These are phyloP conservation scores for Conopomorpha cramerella DNA, from an alignment of 1,140 invertebrate species.

Conservation along the genomic window DNA sequence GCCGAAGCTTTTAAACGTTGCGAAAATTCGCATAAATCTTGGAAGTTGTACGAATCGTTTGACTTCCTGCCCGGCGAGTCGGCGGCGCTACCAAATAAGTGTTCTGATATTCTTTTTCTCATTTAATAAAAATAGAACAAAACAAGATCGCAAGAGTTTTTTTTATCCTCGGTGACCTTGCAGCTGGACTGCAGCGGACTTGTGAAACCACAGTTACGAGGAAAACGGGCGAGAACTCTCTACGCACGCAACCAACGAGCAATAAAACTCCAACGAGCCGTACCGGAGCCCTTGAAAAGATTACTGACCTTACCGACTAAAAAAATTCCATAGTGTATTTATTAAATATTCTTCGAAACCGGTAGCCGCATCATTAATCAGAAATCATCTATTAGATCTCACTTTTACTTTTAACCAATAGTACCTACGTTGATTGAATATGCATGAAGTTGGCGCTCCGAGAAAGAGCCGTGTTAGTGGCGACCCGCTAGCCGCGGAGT, in stretches of 20 bases:
- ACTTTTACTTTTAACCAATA: constrained; percentile 53
- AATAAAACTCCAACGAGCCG: no score
- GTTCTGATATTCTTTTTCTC: constrained; percentile 51
- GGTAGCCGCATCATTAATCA: constrained; percentile 19
- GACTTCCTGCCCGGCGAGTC: constrained; percentile 52
- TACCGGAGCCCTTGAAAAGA: no score
- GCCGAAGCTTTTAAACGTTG: no score
- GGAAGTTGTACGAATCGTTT: constrained; percentile 41
- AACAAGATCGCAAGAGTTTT: constrained; percentile 38
- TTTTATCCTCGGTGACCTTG: constrained; percentile 52
- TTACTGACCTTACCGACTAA: no score
- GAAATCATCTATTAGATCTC: constrained; percentile 14
- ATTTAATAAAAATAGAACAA: constrained; percentile 47
- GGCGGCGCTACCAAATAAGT: constrained; percentile 39
- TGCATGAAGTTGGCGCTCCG: no score
- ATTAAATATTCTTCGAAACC: constrained; percentile 23
- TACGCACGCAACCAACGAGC: constrained; percentile 14
- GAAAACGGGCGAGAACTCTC: constrained; percentile 31
- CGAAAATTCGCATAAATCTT: constrained; percentile 48
- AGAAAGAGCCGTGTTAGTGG: constrained; percentile 11
- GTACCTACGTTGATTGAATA: constrained; percentile 32
- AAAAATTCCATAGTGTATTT: constrained; percentile 22
- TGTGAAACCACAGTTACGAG: constrained; percentile 43
- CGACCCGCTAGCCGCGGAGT: no score
- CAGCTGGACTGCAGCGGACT: constrained; percentile 40